phyloP scores from a whole-genome alignment of 2,888 invertebrate species.

The Polydrusus tereticollis region DNA sequence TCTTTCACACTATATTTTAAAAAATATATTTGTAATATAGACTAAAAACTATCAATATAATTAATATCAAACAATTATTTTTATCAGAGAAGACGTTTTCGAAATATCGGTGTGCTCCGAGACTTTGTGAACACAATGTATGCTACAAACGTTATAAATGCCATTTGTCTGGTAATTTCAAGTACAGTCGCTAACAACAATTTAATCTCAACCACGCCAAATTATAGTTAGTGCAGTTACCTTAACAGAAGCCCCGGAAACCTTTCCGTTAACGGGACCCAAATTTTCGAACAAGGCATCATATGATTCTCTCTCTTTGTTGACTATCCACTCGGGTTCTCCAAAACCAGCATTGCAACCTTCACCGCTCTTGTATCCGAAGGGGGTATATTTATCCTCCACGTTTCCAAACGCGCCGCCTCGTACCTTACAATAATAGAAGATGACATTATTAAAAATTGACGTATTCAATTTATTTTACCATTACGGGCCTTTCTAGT shows the following conservation, averaged over 20 bases:
- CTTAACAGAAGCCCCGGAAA: constrained; percentile 91
- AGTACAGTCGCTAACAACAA: neutral
- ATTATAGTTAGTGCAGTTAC: constrained; percentile 4
- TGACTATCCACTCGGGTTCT: constrained; percentile 97
- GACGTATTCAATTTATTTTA: too few relatives aligned
- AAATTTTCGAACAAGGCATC: constrained; percentile 85
- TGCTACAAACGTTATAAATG: too few relatives aligned
- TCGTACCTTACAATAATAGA: constrained; percentile 59
- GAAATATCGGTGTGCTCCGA: too few relatives aligned
- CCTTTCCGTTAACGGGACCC: constrained; percentile 90
- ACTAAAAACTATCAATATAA: too few relatives aligned
- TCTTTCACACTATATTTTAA: too few relatives aligned
- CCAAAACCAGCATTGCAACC: constrained; percentile 96
- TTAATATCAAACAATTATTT: too few relatives aligned
- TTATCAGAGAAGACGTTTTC: too few relatives aligned
- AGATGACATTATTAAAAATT: neutral
- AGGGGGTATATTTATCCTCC: constrained; percentile 84
- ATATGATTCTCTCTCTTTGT: constrained; percentile 86
- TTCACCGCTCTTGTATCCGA: constrained; percentile 93
- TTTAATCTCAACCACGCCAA: neutral
- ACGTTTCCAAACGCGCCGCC: constrained; percentile 96
- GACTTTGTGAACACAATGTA: too few relatives aligned
- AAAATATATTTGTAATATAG: too few relatives aligned
- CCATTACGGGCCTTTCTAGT: too few relatives aligned
- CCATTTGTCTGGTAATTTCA: too few relatives aligned